Evolutionary conservation across 2,888 invertebrate genomes (phyloP), one percentile per base, ranked within the genome.

Genomic region (Diaperis boleti): DNA sequence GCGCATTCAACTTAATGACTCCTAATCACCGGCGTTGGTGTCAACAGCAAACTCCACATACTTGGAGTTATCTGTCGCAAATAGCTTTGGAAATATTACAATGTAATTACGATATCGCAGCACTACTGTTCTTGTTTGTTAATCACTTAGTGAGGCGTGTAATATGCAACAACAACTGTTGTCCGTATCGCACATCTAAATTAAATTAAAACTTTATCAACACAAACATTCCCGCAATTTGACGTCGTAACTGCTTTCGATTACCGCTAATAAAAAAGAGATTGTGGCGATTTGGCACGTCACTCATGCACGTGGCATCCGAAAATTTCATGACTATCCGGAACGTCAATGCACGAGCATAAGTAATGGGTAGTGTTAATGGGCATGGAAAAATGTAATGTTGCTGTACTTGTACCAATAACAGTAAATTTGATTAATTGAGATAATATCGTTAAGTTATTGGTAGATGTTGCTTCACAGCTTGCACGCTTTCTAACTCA

Each of bases 121-220:
- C 60, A 72, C 73, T 72, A 76, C 74, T 72, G 78, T 76, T 74
- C 66, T 69, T 79, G 73, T 79, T 79, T 79, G 71, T 74, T 73
- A 74, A 77, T 76, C 78, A 78, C 78, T 79, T 76, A 75, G 74
- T 76, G 72, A 76, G 73, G 71, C 76, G 74, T 78, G 77, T 77
- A 78, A 78, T 78, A 75, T 71, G 73, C 74, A 65, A 68, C 70
- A 74, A 76, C 77, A 76, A 75, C 74, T 72, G 72, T 74, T 67
- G 55, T 52, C 56, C 59, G 4, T 67, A 69, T 65, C 65, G 68
- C 68, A 68, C 66, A 71, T 72, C 69, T 57, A 62, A 66, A 67
- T 68, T 66, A 64, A 65, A 67, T 69, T 68, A 68, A 67, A 67
- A 20, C 47, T 68, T 68, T 65, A 64, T 65, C 60, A 60, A 55